Base-by-base conservation (phyloP, 2,888 invertebrate genomes). In the Sphaeridia pumilis region DNA sequence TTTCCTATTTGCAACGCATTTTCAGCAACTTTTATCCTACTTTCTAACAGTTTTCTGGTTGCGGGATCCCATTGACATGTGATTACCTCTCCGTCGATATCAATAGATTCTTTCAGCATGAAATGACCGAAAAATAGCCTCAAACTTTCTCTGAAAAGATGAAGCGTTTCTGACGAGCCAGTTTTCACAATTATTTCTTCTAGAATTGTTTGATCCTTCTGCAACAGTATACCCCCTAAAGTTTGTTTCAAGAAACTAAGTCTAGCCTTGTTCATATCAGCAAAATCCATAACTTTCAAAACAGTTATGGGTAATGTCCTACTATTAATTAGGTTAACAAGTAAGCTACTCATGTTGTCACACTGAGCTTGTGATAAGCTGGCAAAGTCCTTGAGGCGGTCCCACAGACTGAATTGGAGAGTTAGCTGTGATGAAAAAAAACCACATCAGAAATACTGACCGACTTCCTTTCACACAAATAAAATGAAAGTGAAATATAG, bases 331-430 rank as follows among this genome's bases (percentile, higher is more conserved):
- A 94, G 72, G 67, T 87, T 82, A 4, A 79, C 78, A 4, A 90
- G 70, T 56, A 93, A 78, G 68, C 82, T 79, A 0, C 87, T 85
- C 60, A 95, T 71, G 70, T 92, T 89, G 0, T 77, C 74, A 42
- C 83, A 70, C 66, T 83, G 80, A 12, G 72, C 73, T 48, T 77
- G 76, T 0, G 77, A 75, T 46, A 83, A 75, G 2, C 75, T 74
- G 12, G 80, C 76, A 36, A 94, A 70, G 34, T 84, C 82, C 68
- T 89, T 87, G 21, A 94, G 78, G 68, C 87, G 86, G 70, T 95
- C 94, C 94, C 94, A 95, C 5, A 88, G 70, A 0, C 84, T 78
- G 70, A 81, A 94, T 70, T 94, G 90, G 55, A 89, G 79, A 0
- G 85, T 83, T 66, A 93, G 78, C 84, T 92, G 72, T 20, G 74